These are phyloP conservation scores for Vulpes lagopus DNA, from an alignment of 2,113 vertebrate genomes.

Conservation along the genomic window DNA sequence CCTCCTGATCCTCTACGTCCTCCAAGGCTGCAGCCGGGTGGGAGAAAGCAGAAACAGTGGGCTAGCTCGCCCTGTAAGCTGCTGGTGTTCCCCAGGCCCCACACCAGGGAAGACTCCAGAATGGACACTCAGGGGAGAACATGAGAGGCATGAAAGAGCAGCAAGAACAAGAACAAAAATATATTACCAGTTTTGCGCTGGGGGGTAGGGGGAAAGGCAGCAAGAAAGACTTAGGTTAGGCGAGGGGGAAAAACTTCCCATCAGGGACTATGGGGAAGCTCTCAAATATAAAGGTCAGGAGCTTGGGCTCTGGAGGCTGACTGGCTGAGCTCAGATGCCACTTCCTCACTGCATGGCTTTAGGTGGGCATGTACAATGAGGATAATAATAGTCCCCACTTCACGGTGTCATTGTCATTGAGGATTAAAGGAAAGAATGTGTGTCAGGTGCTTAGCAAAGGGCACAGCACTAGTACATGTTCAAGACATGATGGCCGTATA, in stretches of 20 bases:
- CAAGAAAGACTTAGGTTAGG: conserved; percentile 27
- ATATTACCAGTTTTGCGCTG: background rate
- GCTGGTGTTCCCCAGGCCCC: background rate
- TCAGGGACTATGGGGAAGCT: background rate
- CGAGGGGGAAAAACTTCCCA: background rate
- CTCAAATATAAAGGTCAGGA: background rate
- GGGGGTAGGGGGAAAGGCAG: background rate
- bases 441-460: background rate
- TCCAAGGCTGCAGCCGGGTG: conserved; percentile 78
- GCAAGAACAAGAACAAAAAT: background rate
- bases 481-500: background rate
- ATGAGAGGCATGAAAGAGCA: background rate
- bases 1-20: conserved; percentile 87
- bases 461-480: background rate
- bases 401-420: background rate
- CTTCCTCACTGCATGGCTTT: background rate
- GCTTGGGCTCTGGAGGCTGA: conserved; percentile 4
- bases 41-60: background rate
- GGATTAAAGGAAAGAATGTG: background rate
- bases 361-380: background rate
- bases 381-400: background rate
- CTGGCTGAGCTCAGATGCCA: background rate
- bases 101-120: background rate
- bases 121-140: background rate
- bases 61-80: background rate